These are phyloP conservation scores for Noctua janthe DNA, from an alignment of 2,888 invertebrate genomes.

Conservation along the genomic window DNA sequence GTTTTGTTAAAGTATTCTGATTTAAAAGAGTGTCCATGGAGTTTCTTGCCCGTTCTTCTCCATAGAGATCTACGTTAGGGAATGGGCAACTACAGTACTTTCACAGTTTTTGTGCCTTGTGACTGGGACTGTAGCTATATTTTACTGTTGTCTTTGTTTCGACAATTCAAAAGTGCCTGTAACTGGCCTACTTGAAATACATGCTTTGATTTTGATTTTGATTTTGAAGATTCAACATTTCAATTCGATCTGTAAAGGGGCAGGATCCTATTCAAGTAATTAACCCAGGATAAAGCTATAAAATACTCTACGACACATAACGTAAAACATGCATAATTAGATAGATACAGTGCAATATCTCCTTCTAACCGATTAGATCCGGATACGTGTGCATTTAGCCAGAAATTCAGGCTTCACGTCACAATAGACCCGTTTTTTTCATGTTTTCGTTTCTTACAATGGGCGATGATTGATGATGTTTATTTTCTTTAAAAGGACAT, in stretches of 20 bases:
- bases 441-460: conserved; percentile 31
- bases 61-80: too few relatives aligned
- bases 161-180: too few relatives aligned
- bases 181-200: too few relatives aligned
- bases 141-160: too few relatives aligned
- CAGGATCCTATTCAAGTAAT: neutral
- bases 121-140: too few relatives aligned
- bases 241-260: neutral
- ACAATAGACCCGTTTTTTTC: conserved; percentile 27
- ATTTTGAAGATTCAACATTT: too few relatives aligned
- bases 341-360: neutral
- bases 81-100: too few relatives aligned
- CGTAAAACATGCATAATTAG: neutral
- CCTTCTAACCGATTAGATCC: conserved; percentile 15
- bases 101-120: too few relatives aligned
- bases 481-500: conserved; percentile 19
- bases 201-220: too few relatives aligned
- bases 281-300: neutral
- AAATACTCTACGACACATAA: neutral
- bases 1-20: too few relatives aligned
- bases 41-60: too few relatives aligned
- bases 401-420: conserved; percentile 17
- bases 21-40: too few relatives aligned
- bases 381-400: conserved; percentile 14
- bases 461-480: conserved; percentile 33